Evolutionary conservation across 2,888 invertebrate species (phyloP), one percentile per base, ranked within the genome.

Genomic region (Galerucella nymphaeae): DNA sequence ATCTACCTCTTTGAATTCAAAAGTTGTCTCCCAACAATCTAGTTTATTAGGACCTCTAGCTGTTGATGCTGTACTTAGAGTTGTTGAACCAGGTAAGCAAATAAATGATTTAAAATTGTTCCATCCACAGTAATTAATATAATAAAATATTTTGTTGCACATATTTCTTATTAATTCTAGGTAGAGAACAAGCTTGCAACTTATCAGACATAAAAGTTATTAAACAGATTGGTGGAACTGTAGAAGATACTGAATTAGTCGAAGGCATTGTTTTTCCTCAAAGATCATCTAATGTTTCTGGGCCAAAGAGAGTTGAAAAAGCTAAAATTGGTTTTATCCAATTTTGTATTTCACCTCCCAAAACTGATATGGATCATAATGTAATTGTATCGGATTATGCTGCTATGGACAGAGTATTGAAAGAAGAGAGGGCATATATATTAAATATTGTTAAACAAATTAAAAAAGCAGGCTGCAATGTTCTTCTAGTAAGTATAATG

Each of bases 261-360:
- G 96, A 96, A 70, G 99, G 99, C n/a, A 90, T 99, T 63, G 94
- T 99, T 3, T 95, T 99, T 81, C 94, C 96, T 13, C 96, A 96
- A 84, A 94, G 93, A 82, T 91, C 96, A 0, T 91, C 95, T 67
- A 96, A 97, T 82, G 91, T 94, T 23, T 97, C 96, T 84, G 98
- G 98, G 0, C 98, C 98, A 0, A 95, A 93, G 82, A 92, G 94
- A 80, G 90, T 99, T 73, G 99, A 99, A 86, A 99, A 99, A 86
- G 99, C 98, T 8, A 99, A 98, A 88, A 97, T 99, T 87, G 99
- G 96, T 73, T 91, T 99, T 16, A 99, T 99, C 79, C 99, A 99
- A 87, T 99, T 99, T 88, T 99, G 99, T 86, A 96, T 99, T 86
- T 99, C 99, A 14, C 96, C 99, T 67, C 99, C 99, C 9, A 99